These are phyloP conservation scores for Acanthosepion pharaonis DNA, from an alignment of 2,888 invertebrate genomes.

Conservation along the genomic window DNA sequence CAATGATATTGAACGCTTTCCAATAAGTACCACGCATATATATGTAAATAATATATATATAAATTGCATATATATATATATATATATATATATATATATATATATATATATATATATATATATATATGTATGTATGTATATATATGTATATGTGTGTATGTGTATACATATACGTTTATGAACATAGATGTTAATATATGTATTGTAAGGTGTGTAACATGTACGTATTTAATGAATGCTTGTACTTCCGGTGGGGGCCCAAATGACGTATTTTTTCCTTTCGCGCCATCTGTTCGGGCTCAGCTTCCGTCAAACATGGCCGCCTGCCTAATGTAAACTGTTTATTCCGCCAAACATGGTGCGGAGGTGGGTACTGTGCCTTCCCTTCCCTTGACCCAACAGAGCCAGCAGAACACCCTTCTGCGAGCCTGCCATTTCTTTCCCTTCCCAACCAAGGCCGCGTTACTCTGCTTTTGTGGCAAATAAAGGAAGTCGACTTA, in stretches of 20 bases:
- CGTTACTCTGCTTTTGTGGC: background rate
- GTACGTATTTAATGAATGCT: background rate
- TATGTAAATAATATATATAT: too few species aligned
- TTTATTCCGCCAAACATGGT: background rate
- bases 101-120: background rate
- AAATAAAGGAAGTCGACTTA: slow-evolving; percentile 22
- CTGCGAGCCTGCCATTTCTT: background rate
- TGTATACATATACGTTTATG: background rate
- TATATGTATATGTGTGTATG: background rate
- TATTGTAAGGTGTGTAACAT: background rate
- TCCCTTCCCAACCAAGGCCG: background rate
- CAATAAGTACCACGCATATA: too few species aligned
- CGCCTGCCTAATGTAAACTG: slow-evolving; percentile 8
- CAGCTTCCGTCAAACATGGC: slow-evolving; percentile 33
- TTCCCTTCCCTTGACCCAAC: background rate
- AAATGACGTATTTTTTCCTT: slow-evolving; percentile 33
- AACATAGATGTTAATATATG: background rate
- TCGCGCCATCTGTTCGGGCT: slow-evolving; percentile 11
- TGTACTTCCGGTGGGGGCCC: background rate
- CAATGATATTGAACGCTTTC: too few species aligned
- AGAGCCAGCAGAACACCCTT: background rate
- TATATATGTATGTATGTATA: background rate
- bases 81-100: background rate
- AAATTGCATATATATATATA: too few species aligned
- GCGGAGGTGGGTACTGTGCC: background rate